phyloP scores from a whole-genome alignment of 1,140 invertebrate species.

The Zaprionus camerounensis region DNA sequence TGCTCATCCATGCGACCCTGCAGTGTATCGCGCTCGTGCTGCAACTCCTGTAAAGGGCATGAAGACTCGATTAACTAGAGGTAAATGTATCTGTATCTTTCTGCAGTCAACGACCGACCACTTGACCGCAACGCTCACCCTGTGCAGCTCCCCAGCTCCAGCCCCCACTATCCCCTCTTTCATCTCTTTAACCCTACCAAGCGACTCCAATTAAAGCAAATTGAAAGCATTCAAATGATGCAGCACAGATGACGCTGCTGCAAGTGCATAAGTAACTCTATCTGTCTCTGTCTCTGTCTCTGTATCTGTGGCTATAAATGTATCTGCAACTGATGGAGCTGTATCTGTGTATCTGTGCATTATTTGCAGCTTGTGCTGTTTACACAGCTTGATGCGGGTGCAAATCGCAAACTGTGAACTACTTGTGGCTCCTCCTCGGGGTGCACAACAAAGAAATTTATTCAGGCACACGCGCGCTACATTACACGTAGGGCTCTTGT shows the following conservation, averaged over 20 bases:
- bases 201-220: slow-evolving; percentile 39
- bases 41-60: slow-evolving; percentile 87
- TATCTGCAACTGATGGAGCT: slow-evolving; percentile 1
- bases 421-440: slow-evolving; percentile 19
- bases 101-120: slow-evolving; percentile 58
- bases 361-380: slow-evolving; percentile 43
- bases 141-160: neutral
- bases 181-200: slow-evolving; percentile 16
- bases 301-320: neutral
- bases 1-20: slow-evolving; percentile 92
- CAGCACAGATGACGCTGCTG: slow-evolving; percentile 25
- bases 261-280: slow-evolving; percentile 1
- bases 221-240: slow-evolving; percentile 28
- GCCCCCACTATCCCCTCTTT: too few relatives aligned
- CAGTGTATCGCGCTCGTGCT: slow-evolving; percentile 91
- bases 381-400: slow-evolving; percentile 60
- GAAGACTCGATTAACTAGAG: slow-evolving; percentile 9
- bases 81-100: neutral
- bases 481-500: slow-evolving; percentile 23
- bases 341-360: slow-evolving; percentile 21
- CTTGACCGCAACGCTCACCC: slow-evolving; percentile 40
- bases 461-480: slow-evolving; percentile 45
- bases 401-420: slow-evolving; percentile 12
- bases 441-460: slow-evolving; percentile 58
- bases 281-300: slow-evolving; percentile 7